phyloP scores from a whole-genome alignment of 2,888 invertebrate species.

The Anoplius nigerrimus region DNA sequence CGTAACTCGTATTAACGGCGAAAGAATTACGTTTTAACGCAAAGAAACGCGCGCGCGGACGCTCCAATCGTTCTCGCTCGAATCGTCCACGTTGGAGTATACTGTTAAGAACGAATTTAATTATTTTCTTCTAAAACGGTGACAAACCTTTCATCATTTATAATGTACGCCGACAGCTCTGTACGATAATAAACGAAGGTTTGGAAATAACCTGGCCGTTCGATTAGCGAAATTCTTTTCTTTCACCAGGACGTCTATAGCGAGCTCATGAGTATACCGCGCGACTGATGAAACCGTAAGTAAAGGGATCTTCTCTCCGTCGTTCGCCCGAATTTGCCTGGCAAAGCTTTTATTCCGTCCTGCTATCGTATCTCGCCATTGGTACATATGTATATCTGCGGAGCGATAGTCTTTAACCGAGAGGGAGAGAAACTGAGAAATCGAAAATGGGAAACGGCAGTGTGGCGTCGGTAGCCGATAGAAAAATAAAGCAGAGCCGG shows the following conservation, averaged over 20 bases:
- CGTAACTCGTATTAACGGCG: conserved; percentile 8
- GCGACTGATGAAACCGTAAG: neutral
- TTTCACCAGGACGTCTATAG: neutral
- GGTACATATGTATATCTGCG: no score
- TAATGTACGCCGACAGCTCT: conserved; percentile 56
- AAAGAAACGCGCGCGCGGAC: conserved; percentile 34
- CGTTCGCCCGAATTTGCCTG: no score
- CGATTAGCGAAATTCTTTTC: no score
- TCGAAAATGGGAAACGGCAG: no score
- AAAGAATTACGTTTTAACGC: no score
- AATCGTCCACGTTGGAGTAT: conserved; percentile 45
- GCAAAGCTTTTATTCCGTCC: no score
- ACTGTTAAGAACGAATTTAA: conserved; percentile 49
- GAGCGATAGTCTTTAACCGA: no score
- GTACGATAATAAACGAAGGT: conserved; percentile 57
- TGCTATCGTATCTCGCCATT: no score
- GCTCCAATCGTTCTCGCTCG: conserved; percentile 61
- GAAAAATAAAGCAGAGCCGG: no score
- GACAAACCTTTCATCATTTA: conserved; percentile 54
- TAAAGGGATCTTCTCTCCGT: no score
- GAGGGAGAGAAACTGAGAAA: no score
- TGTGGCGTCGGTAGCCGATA: no score
- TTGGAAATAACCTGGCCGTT: conserved; percentile 41
- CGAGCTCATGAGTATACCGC: neutral
- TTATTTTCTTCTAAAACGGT: conserved; percentile 52